phyloP scores from a whole-genome alignment of 2,888 invertebrate species.

The Apodemia zela region DNA sequence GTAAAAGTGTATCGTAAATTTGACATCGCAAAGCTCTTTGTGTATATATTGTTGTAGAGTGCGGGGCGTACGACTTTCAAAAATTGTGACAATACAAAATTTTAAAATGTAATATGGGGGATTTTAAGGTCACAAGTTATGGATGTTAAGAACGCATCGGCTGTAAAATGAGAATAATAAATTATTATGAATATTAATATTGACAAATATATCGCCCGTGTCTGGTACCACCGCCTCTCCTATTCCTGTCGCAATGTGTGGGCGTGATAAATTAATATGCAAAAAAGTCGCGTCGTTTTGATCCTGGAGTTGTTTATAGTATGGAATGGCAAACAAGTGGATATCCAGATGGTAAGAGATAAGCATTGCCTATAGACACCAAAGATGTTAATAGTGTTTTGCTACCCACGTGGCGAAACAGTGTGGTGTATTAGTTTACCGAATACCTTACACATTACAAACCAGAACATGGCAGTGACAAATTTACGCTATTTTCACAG shows the following conservation, averaged over 20 bases:
- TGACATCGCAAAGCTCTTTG: conserved; percentile 60
- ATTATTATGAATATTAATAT: no score
- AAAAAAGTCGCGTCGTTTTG: no score
- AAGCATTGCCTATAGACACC: not conserved
- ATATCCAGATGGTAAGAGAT: no score
- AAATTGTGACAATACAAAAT: not conserved
- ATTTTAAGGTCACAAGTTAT: no score
- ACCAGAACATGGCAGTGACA: not conserved
- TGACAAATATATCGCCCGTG: not conserved
- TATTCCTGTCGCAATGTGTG: no score
- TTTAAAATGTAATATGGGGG: not conserved
- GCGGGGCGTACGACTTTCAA: not conserved
- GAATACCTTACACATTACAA: not conserved
- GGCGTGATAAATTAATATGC: no score
- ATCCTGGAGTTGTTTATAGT: no score
- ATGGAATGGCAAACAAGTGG: no score
- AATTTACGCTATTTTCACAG: not conserved
- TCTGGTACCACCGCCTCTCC: no score
- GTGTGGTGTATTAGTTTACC: not conserved
- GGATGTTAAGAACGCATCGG: no score
- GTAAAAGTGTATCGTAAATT: conserved; percentile 75
- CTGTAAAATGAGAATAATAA: no score
- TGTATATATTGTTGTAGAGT: not conserved
- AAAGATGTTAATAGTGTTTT: not conserved
- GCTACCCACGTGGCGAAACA: not conserved